A percentile compares a stretch with the other conserved stretches of the same genome.
Evolutionary conservation across 2,113 vertebrate genomes (phyloP).

Genomic region (Lasiurus borealis): DNA sequence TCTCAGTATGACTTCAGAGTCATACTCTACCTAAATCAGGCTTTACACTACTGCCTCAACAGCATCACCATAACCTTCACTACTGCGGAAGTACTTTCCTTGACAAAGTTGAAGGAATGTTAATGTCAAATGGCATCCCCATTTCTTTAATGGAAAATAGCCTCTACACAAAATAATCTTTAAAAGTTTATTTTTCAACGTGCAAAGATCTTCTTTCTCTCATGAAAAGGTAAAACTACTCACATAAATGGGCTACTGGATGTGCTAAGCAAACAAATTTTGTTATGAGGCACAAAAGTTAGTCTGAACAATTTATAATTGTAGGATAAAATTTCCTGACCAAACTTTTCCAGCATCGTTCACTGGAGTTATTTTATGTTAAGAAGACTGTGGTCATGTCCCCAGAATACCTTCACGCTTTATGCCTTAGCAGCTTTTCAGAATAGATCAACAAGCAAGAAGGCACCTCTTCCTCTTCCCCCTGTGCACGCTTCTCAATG

Average conservation of each 20-base stretch:
- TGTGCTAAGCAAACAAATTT: neutral
- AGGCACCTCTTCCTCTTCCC: neutral
- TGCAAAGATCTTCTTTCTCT: neutral
- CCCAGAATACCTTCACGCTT: neutral
- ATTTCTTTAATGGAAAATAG: neutral
- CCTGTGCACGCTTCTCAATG: neutral
- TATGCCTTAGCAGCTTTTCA: neutral
- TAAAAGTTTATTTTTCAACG: conserved; percentile 28
- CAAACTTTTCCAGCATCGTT: conserved; percentile 54
- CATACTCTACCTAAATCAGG: neutral
- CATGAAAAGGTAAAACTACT: conserved; percentile 56
- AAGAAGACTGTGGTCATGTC: conserved; percentile 30
- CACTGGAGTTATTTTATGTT: conserved; percentile 41
- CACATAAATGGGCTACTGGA: neutral
- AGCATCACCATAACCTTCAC: neutral
- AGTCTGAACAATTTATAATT: conserved; percentile 38
- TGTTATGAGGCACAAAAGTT: neutral
- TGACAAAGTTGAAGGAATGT: neutral
- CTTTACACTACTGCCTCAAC: neutral
- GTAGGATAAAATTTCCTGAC: conserved; percentile 31
- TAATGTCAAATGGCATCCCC: conserved; percentile 1
- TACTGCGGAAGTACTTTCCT: neutral
- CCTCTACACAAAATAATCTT: conserved; percentile 34
- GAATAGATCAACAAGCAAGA: neutral
- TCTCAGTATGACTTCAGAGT: conserved; percentile 24